Percentiles rank a stretch among this genome's conserved stretches.
Evolutionary conservation across 1,140 invertebrate species (phyloP).

Genomic region (Thaumatotibia leucotreta): DNA sequence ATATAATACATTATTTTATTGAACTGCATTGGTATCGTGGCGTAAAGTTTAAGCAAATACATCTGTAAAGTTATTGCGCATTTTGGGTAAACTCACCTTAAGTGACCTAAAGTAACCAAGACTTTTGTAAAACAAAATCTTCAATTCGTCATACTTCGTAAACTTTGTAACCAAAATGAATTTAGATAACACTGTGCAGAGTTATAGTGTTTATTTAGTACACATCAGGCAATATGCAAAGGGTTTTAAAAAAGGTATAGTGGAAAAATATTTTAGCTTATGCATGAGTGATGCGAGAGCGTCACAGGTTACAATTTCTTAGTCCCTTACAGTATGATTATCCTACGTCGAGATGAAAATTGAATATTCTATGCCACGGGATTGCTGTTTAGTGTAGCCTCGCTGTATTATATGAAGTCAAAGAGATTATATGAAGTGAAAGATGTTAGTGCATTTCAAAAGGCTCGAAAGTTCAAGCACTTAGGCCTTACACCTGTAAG

Average conservation of each 20-base stretch:
- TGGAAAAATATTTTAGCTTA: slow-evolving; percentile 4
- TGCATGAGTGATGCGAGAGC: slow-evolving; percentile 3
- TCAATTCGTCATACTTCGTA: not conserved
- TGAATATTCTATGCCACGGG: slow-evolving; percentile 14
- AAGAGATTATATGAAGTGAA: not conserved
- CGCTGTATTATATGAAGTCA: not conserved
- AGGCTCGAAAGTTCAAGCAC: too few relatives aligned
- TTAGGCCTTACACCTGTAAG: too few relatives aligned
- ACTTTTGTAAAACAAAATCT: not conserved
- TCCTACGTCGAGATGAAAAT: slow-evolving; percentile 11
- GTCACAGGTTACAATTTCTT: slow-evolving; percentile 5
- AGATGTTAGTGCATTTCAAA: too few relatives aligned
- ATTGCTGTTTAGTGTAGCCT: slow-evolving; percentile 4
- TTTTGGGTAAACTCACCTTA: too few relatives aligned
- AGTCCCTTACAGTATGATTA: slow-evolving; percentile 4
- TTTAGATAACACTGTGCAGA: not conserved
- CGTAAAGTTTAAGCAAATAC: too few relatives aligned
- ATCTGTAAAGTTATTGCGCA: too few relatives aligned
- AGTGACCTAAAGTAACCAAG: not conserved
- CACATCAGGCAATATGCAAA: not conserved
- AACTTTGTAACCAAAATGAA: not conserved
- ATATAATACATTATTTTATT: too few relatives aligned
- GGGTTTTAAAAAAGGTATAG: not conserved
- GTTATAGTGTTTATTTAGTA: not conserved
- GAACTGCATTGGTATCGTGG: too few relatives aligned